Base-by-base conservation (phyloP, 2,113 vertebrate genomes). In the Gopherus evgoodei region DNA sequence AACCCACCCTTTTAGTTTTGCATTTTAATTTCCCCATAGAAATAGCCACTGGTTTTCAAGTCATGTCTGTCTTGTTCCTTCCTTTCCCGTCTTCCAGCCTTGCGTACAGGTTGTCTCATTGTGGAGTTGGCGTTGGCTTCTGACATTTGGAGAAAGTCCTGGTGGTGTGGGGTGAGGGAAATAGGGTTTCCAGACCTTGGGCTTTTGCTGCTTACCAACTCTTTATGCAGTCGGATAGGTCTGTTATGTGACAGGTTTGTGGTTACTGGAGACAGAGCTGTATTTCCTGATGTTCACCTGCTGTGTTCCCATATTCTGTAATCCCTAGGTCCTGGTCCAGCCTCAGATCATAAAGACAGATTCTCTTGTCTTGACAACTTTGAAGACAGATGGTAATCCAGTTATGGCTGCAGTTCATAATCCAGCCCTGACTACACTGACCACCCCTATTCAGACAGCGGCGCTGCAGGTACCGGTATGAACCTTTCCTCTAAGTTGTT, bases 291-390 rank as follows among this genome's bases (percentile, higher is more conserved):
- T 83, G 76, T 2, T 50, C 44, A 81, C 25, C 85, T 85, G 25
- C 52, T 59, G 72, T 65, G 44, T 80, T 62, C 53, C 29, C 22
- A 31, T 69, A 78, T 84, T 82, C 53, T 86, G 44, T 65, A 79
- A 75, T 44, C 35, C 62, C 50, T 91, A 99, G 99, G 98, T 99
- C 93, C 98, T 99, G 84, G 99, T 99, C 88, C 99, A 99, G 84
- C 99, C 99, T 86, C 99, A 99, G 98, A 99, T 99, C 96, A 98
- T 99, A 91, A 99, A 99, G 97, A 99, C 99, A 0, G 99, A 99
- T 93, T 99, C 99, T 11, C 98, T 99, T 90, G 99, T 99, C 93
- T 97, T 99, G 96, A 99, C 99, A 2, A 99, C 99, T 1, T 96
- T 99, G 94, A 99, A 99, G 92, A 97, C 99, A 3, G 99, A 99